Evolutionary conservation across 2,888 invertebrate species (phyloP), one percentile per base, ranked within the genome.

Genomic region (Tenthredo notha): DNA sequence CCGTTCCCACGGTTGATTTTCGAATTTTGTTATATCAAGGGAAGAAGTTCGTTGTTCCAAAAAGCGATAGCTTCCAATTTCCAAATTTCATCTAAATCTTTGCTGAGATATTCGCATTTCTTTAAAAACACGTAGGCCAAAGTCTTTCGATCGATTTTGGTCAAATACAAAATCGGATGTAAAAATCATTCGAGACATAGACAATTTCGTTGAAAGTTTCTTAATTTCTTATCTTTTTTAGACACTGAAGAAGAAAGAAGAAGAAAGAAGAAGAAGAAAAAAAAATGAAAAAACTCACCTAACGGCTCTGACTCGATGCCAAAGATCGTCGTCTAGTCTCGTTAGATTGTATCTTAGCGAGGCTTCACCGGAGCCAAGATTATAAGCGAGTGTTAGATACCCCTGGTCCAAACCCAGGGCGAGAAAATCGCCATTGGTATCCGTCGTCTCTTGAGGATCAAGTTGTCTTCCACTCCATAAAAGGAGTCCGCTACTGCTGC

Each of bases 281-380:
- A 18, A 18, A 15, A 89, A 2, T 0, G 7, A 21, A 58, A 58
- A 18, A 15, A 89, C 91, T 93, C 93, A 97, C 97, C 97, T 96
- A 88, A 96, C 95, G 65, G 96, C 96, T 91, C 96, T 95, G 86
- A 97, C 95, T 87, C 96, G 94, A 93, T 98, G 97, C 97, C 97
- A 98, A 84, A 97, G 95, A 67, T 98, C 98, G 93, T 99, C 98
- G 94, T 98, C 97, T 61, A 99, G 96, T 92, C 96, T 96, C 15
- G 98, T 97, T 89, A 96, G 95, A 93, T 98, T 98, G 90, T 98
- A 98, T 87, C 96, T 95, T 83, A 98, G 96, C 87, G 96, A 95
- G 80, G 97, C 97, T 92, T 98, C 98, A 0, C 98, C 98, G 88
- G 97, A 97, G 75, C 98, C 98, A 88, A 98, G 95, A 93, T 98